Base-by-base conservation (phyloP, 2,113 vertebrate species). In the Eclectus roratus region DNA sequence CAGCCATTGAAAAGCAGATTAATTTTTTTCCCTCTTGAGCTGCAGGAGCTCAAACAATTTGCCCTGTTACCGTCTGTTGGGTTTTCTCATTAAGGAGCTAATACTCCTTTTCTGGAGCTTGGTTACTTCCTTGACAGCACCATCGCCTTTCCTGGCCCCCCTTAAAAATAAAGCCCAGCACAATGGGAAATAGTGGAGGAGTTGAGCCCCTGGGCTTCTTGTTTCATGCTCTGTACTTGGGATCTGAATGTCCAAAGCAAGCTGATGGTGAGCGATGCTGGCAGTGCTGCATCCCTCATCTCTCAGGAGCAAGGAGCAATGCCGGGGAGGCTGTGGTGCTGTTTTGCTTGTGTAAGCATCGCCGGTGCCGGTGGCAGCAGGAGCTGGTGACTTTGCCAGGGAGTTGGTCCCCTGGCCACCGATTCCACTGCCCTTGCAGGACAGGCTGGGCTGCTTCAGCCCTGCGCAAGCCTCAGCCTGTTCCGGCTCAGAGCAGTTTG, bases 121-220 rank as follows among this genome's bases (percentile, higher is more conserved):
- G 50, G n/a, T 35, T 58, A 5, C 25, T 56, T 56, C 28, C 29
- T 17, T 33, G 63, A 31, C 1, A 8, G n/a, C n/a, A 7, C 31
- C 0, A 0, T 44, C 1, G 0, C 47, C 63, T 37, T 49, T 35
- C 35, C 72, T 37, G 53, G 44, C 33, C 71, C n/a, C 43, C 43
- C 55, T 39, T 53, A 25, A 44, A 60, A 35, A 41, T 28, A 73
- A 73, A 78, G 41, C 63, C 19, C 24, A 39, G 28, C 8, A 15
- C 31, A 2, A 2, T 20, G 31, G 7, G 50, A 37, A 10, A 7
- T 0, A 10, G 31, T 1, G 1, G 27, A 24, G 13, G 47, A 61
- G 46, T 71, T 33, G 52, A 47, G 74, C 31, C 37, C 63, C 18
- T 12, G 35, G 19, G 0, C 43, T 39, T 41, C 50, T 55, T 4